Conservation (phyloP, 2,797 vertebrate species). For the Bucorvus abyssinicus region DNA sequence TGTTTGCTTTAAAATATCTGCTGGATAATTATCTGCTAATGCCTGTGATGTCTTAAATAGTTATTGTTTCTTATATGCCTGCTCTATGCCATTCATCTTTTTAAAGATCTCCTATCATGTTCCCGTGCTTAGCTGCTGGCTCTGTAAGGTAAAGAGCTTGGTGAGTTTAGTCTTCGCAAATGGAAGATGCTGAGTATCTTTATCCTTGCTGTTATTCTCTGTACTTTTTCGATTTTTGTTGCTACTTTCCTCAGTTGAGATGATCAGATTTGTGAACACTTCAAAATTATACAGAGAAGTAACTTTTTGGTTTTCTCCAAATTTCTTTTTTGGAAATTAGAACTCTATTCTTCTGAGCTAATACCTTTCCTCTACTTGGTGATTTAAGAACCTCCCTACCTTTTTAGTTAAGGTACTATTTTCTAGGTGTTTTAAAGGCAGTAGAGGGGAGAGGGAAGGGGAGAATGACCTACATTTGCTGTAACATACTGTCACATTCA, state of each 20-base stretch:
- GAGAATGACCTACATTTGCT: conserved; percentile 7
- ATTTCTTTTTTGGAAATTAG: not conserved
- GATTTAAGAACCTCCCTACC: not conserved
- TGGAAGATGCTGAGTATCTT: not conserved
- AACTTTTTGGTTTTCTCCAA: not conserved
- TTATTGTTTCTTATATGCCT: not conserved
- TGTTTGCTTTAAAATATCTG: not conserved
- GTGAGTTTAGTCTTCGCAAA: not conserved
- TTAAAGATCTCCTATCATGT: not conserved
- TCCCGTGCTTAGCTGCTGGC: not conserved
- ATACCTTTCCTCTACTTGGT: not conserved
- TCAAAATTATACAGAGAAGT: not conserved
- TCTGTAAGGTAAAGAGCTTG: not conserved
- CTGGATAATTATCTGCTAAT: not conserved
- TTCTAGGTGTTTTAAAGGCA: not conserved
- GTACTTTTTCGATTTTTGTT: not conserved
- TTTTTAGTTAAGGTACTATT: not conserved
- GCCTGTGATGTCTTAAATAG: not conserved
- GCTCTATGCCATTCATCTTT: not conserved
- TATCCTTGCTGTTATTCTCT: not conserved
- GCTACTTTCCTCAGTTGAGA: not conserved
- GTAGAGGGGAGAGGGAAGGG: not conserved
- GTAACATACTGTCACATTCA: not conserved
- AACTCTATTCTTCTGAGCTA: not conserved
- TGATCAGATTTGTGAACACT: not conserved